These are phyloP conservation scores for Crocallis elinguaria DNA, from an alignment of 2,888 invertebrate species.

Conservation along the genomic window DNA sequence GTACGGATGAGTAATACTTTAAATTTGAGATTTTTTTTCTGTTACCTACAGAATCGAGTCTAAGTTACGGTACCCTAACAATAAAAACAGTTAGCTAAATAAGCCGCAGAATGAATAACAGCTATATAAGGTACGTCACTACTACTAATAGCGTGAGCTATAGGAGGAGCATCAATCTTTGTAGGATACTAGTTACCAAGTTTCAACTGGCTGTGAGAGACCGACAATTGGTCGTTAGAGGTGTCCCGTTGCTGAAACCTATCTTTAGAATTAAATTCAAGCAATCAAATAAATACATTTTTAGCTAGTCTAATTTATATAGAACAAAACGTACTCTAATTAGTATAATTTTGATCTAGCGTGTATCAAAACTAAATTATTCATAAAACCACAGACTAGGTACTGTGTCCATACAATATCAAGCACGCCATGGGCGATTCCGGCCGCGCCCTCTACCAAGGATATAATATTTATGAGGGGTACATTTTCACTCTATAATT, in stretches of 20 bases:
- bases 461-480: conserved; percentile 83
- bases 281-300: neutral
- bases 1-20: too few relatives aligned
- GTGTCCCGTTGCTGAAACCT: too few relatives aligned
- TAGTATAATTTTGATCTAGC: conserved; percentile 1
- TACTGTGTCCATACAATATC: conserved; percentile 22
- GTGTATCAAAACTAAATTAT: conserved; percentile 24
- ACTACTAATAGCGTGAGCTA: too few relatives aligned
- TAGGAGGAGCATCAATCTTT: too few relatives aligned
- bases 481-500: conserved; percentile 82
- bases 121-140: neutral
- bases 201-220: too few relatives aligned
- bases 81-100: neutral
- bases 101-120: neutral
- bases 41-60: too few relatives aligned
- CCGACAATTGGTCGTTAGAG: too few relatives aligned
- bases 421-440: conserved; percentile 74
- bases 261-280: neutral
- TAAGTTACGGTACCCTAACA: too few relatives aligned
- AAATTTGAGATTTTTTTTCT: too few relatives aligned
- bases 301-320: neutral
- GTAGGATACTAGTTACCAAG: too few relatives aligned
- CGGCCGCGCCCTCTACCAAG: conserved; percentile 74
- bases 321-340: neutral
- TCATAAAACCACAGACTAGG: conserved; percentile 29